Base-by-base conservation (phyloP, 2,797 vertebrate genomes). In the Antennarius maculatus region DNA sequence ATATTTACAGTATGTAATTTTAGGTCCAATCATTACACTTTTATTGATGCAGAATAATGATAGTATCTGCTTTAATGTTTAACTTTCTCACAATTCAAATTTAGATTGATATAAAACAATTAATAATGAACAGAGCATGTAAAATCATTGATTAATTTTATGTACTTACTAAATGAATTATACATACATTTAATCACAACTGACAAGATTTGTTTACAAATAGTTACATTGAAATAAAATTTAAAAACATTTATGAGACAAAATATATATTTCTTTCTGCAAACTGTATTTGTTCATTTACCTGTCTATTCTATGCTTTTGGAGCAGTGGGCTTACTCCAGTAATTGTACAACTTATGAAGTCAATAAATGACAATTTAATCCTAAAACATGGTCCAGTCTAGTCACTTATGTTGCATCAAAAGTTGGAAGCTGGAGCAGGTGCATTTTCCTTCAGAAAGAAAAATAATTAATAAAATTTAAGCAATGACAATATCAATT, bases 381-480 rank as follows among this genome's bases (percentile, higher is more conserved):
- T 55, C n/a, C 52, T 59, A 47, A 54, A 59, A 9, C 12, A 4
- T 17, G 47, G 39, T 62, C 42, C 49, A 31, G 64, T 67, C 51
- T 64, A 18, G 39, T 54, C 16, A 39, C 45, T 39, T 42, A 31
- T 6, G 49, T 74, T 66, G 16, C 46, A 43, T 87, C 61, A 89
- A 29, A 71, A 3, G 6, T 84, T 67, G 46, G 79, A 86, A 18
- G 88, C 74, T 55, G 77, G 23, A 50, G 52, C 6, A 0, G 48
- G 1, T 2, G 15, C 16, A 1, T 53, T 13, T 2, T 82, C 78
- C 89, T 90, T 66, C 60, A 6, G 52, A 43, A 61, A 66, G 14
- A 81, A 13, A 61, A 54, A 54, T 1, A 3, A 17, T 57, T 47
- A 51, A 55, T 10, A 59, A 49, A 51, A 11, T 55, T 50, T 39